Conservation (phyloP, 2,113 vertebrate genomes). For the Labrus mixtus region DNA sequence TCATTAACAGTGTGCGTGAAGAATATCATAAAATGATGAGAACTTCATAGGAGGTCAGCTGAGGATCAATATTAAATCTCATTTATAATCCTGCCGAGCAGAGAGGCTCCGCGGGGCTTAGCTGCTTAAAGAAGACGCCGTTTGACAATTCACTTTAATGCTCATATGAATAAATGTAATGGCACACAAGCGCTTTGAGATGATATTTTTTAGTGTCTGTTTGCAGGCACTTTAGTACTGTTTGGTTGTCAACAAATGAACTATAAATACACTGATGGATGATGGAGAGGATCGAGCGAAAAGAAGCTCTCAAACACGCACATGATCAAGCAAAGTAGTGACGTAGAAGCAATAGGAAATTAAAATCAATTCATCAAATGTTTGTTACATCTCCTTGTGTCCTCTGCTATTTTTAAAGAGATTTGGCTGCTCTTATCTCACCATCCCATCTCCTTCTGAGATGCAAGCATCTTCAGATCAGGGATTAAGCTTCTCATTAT, state of each 20-base stretch:
- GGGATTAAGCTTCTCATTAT: constrained; percentile 75
- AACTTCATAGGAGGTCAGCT: constrained; percentile 80
- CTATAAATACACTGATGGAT: constrained; percentile 74
- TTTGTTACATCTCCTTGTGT: constrained; percentile 52
- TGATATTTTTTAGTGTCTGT: constrained; percentile 54
- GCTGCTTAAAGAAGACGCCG: constrained; percentile 63
- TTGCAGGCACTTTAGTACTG: constrained; percentile 51
- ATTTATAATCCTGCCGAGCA: constrained; percentile 79
- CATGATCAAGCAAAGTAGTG: constrained; percentile 50
- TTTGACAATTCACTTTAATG: constrained; percentile 76
- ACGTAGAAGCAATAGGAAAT: constrained; percentile 47
- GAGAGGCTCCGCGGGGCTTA: constrained; percentile 62
- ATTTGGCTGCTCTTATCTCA: constrained; percentile 62
- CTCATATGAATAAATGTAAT: constrained; percentile 73
- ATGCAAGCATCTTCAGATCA: constrained; percentile 62
- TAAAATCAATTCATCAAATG: constrained; percentile 65
- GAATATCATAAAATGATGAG: constrained; percentile 83
- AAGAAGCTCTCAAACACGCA: not conserved
- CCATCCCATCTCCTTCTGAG: constrained; percentile 45
- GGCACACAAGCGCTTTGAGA: constrained; percentile 61
- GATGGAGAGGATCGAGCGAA: constrained; percentile 53
- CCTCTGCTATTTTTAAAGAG: constrained; percentile 69
- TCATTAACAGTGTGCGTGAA: constrained; percentile 75
- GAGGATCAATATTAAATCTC: constrained; percentile 84
- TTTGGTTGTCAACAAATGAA: constrained; percentile 60